A percentile compares a stretch with the other conserved stretches of the same genome.
These are phyloP conservation scores for Alca torda DNA, from an alignment of 2,797 vertebrate genomes.

Conservation along the genomic window DNA sequence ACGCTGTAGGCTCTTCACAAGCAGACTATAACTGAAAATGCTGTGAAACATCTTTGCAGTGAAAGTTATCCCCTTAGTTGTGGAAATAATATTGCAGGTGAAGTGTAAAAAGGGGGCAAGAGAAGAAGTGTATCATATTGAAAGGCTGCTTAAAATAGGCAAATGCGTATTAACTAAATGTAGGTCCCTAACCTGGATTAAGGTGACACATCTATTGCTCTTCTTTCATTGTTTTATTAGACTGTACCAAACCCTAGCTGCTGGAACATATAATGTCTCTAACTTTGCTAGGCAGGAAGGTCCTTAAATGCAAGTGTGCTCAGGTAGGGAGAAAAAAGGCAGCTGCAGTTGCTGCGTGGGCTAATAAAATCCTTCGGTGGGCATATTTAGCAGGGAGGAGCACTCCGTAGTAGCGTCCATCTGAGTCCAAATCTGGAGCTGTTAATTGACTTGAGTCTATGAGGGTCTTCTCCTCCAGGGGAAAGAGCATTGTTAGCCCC, in stretches of 20 bases:
- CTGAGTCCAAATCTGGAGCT: not conserved
- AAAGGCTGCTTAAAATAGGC: not conserved
- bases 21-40: not conserved
- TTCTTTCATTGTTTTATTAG: not conserved
- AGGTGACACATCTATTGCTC: not conserved
- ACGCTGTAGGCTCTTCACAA: not conserved
- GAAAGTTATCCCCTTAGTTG: not conserved
- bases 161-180: not conserved
- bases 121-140: not conserved
- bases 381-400: not conserved
- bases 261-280: not conserved
- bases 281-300: not conserved
- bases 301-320: not conserved
- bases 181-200: not conserved
- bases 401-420: fast-evolving
- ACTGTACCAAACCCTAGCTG: not conserved
- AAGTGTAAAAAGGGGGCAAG: not conserved
- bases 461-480: not conserved
- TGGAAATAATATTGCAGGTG: not conserved
- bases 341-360: not conserved
- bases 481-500: not conserved
- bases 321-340: not conserved
- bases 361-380: not conserved
- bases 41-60: not conserved
- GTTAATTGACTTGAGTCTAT: not conserved